Conservation (phyloP, 2,888 invertebrate genomes). For the Cerastoderma edule region DNA sequence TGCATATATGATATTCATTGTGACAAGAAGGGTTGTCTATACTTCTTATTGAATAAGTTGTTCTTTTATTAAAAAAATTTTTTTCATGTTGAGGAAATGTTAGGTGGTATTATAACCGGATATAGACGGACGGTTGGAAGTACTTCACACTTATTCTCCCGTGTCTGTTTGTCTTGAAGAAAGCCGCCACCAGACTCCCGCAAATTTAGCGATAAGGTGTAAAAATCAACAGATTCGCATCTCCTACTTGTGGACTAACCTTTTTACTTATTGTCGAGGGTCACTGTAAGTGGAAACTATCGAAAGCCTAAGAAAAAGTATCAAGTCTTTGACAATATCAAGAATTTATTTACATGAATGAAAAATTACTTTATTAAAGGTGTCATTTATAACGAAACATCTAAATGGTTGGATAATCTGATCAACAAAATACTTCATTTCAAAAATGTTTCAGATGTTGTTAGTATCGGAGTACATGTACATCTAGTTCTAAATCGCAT, state of each 20-base stretch:
- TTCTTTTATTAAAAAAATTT: not conserved
- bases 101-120: conserved; percentile 3
- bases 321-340: too few relatives aligned
- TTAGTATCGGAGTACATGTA: too few relatives aligned
- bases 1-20: not conserved
- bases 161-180: conserved; percentile 11
- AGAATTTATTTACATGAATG: too few relatives aligned
- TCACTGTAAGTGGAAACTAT: too few relatives aligned
- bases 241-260: conserved; percentile 31
- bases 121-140: not conserved
- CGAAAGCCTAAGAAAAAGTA: too few relatives aligned
- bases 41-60: not conserved
- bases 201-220: conserved; percentile 10
- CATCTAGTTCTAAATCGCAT: too few relatives aligned
- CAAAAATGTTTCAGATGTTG: too few relatives aligned
- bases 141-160: conserved; percentile 20
- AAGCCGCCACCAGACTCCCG: conserved; percentile 7
- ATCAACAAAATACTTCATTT: too few relatives aligned
- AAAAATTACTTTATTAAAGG: too few relatives aligned
- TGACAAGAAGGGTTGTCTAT: not conserved
- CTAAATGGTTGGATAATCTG: too few relatives aligned
- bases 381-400: too few relatives aligned
- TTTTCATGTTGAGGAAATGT: not conserved
- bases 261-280: too few relatives aligned
- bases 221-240: conserved; percentile 18